Base-by-base conservation (phyloP, 2,113 vertebrate species). In the Dunckerocampus dactyliophorus region DNA sequence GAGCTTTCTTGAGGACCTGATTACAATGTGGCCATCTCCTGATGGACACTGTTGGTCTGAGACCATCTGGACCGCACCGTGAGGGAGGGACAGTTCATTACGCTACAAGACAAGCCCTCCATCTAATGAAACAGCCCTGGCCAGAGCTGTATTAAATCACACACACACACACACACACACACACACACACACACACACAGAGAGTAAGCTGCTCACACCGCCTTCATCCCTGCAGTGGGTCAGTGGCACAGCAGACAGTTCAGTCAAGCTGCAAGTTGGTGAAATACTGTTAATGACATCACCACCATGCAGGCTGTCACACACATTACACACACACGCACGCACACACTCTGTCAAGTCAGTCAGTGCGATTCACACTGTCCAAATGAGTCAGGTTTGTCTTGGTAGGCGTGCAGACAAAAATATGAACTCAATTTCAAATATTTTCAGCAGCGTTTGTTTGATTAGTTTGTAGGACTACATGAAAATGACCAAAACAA, bases 11-110 rank as follows among this genome's bases (percentile, higher is more conserved):
- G 43, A 34, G 65, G 54, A 70, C 20, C 58, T 75, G 76, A 86
- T 83, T 83, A 84, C 47, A 62, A 37, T 1, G 59, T 31, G 61
- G 56, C 67, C 31, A 24, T 54, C 24, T 21, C 16, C 16, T n/a
- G 31, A 47, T 22, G 57, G 57, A 47, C 58, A 62, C 70, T 65
- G 60, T 71, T 63, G 67, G 75, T 71, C 71, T 64, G 66, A 67
- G 76, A 79, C 85, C 87, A 89, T 90, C 88, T 90, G 89, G 85
- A 75, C 53, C 8, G 8, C 42, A 62, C 39, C 39, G 3, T 12
- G 2, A 43, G 74, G 56, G 59, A 73, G 59, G 62, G 67, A 67
- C 82, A 79, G 65, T 88, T 88, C 77, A 87, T 88, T 83, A 86
- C 68, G n/a, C 19, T 31, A 75, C 62, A 67, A 79, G 83, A 82